Evolutionary conservation across 2,797 vertebrate species (phyloP).

Genomic region (Petrocephalus sullivani): DNA sequence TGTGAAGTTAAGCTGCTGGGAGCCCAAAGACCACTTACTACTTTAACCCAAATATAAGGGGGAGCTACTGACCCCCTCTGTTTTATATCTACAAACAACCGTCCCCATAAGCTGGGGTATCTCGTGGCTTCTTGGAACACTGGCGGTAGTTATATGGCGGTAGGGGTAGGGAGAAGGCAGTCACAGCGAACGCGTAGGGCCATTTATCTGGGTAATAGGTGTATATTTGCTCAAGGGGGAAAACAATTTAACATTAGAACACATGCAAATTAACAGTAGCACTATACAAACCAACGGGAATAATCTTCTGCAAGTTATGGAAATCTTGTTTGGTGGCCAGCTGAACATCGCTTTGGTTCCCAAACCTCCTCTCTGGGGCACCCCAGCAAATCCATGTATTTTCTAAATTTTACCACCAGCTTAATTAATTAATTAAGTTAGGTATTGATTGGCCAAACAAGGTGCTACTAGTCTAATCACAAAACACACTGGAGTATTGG

Average conservation of each 20-base stretch:
- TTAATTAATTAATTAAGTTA: not conserved
- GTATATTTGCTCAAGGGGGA: not conserved
- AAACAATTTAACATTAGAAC: not conserved
- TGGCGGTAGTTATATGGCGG: not conserved
- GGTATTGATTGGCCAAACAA: not conserved
- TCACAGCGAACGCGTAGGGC: not conserved
- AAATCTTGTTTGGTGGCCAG: not conserved
- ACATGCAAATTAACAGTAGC: not conserved
- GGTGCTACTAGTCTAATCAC: not conserved
- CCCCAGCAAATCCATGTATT: not conserved
- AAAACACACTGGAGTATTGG: not conserved
- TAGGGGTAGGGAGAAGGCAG: not conserved
- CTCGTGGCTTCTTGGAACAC: not conserved
- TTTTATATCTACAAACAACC: slow-evolving; percentile 9
- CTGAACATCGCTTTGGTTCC: not conserved
- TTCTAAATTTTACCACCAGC: not conserved
- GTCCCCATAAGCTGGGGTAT: not conserved
- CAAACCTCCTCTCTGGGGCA: not conserved
- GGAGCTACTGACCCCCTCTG: slow-evolving; percentile 64
- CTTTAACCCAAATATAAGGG: slow-evolving; percentile 64
- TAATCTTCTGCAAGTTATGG: not conserved
- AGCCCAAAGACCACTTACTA: slow-evolving; percentile 83
- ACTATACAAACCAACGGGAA: not conserved
- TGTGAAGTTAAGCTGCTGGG: slow-evolving; percentile 85
- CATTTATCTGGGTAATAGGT: not conserved